A percentile compares a stretch with the other conserved stretches of the same genome.
Evolutionary conservation across 1,140 invertebrate genomes (phyloP).

Genomic region (Drosophila seguyi): DNA sequence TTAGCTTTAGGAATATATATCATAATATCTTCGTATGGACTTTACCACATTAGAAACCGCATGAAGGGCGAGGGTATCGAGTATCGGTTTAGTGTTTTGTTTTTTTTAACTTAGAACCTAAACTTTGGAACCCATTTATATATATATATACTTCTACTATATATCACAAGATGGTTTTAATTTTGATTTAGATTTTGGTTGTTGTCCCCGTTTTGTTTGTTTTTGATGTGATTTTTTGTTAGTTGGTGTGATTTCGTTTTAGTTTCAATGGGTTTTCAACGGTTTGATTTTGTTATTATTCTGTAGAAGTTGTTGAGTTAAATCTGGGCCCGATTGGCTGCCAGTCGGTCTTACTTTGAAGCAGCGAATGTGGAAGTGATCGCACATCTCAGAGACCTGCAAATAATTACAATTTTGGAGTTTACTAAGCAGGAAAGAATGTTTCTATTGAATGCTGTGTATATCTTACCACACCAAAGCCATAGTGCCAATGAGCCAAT

Average conservation of each 20-base stretch:
- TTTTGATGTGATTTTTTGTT: conserved; percentile 47
- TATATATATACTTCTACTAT: conserved; percentile 47
- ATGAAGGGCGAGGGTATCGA: conserved; percentile 32
- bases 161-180: conserved; percentile 71
- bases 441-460: background rate
- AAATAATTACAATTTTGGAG: background rate
- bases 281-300: conserved; percentile 69
- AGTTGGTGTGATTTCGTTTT: conserved; percentile 53
- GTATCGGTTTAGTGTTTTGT: conserved; percentile 49
- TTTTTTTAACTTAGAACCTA: conserved; percentile 49
- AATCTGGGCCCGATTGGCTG: conserved; percentile 43
- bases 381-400: conserved; percentile 87
- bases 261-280: conserved; percentile 72
- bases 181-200: conserved; percentile 34
- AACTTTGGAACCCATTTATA: conserved; percentile 45
- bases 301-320: conserved; percentile 52
- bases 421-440: background rate
- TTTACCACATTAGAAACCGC: conserved; percentile 59
- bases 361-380: conserved; percentile 87
- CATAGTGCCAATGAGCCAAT: conserved; percentile 95
- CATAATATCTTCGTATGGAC: conserved; percentile 45
- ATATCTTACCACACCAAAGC: conserved; percentile 92
- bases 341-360: conserved; percentile 86
- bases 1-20: conserved; percentile 34
- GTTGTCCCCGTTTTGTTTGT: conserved; percentile 22